A percentile compares a stretch with the other conserved stretches of the same genome.
Evolutionary conservation across 2,888 invertebrate genomes (phyloP).

Genomic region (Meta bourneti): DNA sequence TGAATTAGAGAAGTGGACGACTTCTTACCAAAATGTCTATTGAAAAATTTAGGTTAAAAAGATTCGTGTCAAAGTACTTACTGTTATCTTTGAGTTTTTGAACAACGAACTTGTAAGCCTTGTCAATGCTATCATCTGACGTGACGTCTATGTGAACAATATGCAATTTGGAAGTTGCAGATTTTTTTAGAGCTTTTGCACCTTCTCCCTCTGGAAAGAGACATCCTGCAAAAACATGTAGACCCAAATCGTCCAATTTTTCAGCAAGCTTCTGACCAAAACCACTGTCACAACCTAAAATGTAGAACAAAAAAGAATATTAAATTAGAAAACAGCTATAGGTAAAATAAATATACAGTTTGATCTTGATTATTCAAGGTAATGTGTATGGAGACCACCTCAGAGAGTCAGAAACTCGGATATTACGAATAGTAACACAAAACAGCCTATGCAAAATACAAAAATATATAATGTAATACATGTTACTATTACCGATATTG

Average conservation of each 20-base stretch:
- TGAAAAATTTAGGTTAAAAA: too few relatives aligned
- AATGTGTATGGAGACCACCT: too few relatives aligned
- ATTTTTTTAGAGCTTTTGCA: slow-evolving; percentile 78
- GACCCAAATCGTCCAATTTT: slow-evolving; percentile 79
- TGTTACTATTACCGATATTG: too few relatives aligned
- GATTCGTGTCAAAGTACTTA: slow-evolving; percentile 32
- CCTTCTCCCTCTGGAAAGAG: slow-evolving; percentile 80
- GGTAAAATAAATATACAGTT: too few relatives aligned
- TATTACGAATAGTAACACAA: too few relatives aligned
- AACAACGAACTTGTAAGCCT: slow-evolving; percentile 60
- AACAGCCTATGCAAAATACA: too few relatives aligned
- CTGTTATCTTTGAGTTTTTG: slow-evolving; percentile 77
- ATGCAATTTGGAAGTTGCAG: slow-evolving; percentile 79
- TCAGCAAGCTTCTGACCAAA: slow-evolving; percentile 80
- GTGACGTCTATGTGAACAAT: slow-evolving; percentile 82
- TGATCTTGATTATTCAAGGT: too few relatives aligned
- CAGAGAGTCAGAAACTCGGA: too few relatives aligned
- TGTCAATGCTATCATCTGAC: slow-evolving; percentile 77
- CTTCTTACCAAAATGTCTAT: too few relatives aligned
- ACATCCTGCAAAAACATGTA: slow-evolving; percentile 81
- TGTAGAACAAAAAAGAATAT: background rate
- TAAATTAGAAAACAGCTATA: too few relatives aligned
- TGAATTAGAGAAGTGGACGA: too few relatives aligned
- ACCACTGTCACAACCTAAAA: slow-evolving; percentile 80
- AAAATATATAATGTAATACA: too few relatives aligned